These are phyloP conservation scores for Nannospalax galili DNA, from an alignment of 2,113 vertebrate species.

Conservation along the genomic window DNA sequence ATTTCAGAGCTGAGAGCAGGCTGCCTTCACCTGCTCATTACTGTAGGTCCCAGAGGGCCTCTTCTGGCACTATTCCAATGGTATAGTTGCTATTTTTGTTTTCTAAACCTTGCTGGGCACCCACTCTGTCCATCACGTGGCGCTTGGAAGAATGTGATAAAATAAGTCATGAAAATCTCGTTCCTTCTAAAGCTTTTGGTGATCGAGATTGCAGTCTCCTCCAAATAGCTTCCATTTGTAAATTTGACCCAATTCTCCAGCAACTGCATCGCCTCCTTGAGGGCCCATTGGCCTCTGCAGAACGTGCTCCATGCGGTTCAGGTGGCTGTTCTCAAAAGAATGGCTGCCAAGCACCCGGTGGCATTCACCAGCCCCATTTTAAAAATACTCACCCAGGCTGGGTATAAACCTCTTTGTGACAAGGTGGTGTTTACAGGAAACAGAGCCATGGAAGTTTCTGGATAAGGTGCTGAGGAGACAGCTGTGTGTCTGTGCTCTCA, in stretches of 20 bases:
- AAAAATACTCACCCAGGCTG: constrained; percentile 69
- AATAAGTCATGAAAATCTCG: neutral
- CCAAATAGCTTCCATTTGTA: neutral
- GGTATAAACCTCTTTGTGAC: constrained; percentile 58
- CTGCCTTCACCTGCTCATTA: neutral
- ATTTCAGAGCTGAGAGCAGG: neutral
- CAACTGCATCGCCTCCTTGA: neutral
- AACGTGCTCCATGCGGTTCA: no score
- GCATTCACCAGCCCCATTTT: constrained; percentile 73
- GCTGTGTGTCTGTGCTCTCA: rapidly evolving
- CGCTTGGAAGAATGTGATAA: neutral
- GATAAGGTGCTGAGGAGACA: neutral
- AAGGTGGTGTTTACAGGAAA: constrained; percentile 68
- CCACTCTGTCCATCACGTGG: neutral
- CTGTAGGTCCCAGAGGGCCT: neutral
- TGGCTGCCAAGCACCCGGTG: constrained; percentile 62
- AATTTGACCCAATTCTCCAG: neutral
- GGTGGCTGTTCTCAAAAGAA: constrained; percentile 24
- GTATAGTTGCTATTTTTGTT: neutral
- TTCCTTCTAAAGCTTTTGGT: neutral
- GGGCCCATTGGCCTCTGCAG: neutral
- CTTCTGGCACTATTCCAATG: neutral
- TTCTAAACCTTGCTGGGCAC: neutral
- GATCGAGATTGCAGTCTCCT: neutral
- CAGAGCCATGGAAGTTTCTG: constrained; percentile 65